Evolutionary conservation across 2,888 invertebrate species (phyloP), one percentile per base, ranked within the genome.

Genomic region (Sphinx pinastri): DNA sequence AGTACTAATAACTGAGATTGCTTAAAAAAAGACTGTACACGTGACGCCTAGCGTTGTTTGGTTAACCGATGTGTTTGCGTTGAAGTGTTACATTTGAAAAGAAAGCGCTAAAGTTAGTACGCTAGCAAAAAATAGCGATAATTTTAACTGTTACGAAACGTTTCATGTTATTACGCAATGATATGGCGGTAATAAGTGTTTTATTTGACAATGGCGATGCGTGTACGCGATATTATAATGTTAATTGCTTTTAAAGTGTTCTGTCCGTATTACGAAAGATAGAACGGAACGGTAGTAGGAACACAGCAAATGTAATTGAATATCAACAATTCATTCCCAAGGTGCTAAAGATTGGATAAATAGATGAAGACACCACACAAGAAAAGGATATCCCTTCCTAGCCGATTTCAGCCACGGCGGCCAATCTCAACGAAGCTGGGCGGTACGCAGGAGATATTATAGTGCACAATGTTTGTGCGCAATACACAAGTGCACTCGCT

Each of bases 1-100:
- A 19, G 19, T 47, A 47, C 47, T 13, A 47, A 63, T 78, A 79
- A 76, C 74, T 79, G 72, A 66, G 76, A 81, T 83, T 84, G 83
- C 81, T 82, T 81, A 84, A 83, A 63, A 54, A 60, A n/a, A 75
- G 77, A 76, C 79, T 76, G 73, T 77, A 78, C 77, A 72, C 74
- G 73, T 77, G 78, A 79, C 77, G 77, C 72, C 77, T 71, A 77
- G 2, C 71, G 72, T 68, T 68, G 71, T 70, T 70, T 59, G 72
- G 67, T 69, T 52, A 63, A 68, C 67, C 49, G 16, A 60, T 68
- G 68, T 66, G 51, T 67, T 57, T 67, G 55, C 57, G 47, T 59
- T 51, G 59, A 71, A 73, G 73, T 68, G 72, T 74, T 73, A 69
- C 59, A 70, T 68, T 69, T 68, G 68, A 69, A 69, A 58, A 54